These are phyloP conservation scores for Esperia sulphurella DNA, from an alignment of 2,888 invertebrate species.

Conservation along the genomic window DNA sequence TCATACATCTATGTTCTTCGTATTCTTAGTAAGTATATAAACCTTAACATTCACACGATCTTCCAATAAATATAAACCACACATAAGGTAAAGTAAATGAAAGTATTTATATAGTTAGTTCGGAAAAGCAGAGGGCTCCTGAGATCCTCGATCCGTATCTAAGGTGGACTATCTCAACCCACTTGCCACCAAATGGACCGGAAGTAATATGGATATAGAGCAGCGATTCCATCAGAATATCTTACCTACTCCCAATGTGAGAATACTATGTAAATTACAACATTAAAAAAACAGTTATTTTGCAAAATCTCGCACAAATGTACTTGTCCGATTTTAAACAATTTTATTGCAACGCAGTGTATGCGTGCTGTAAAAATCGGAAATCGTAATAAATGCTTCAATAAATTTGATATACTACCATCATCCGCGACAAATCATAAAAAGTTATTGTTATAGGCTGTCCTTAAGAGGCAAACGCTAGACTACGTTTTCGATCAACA, in stretches of 20 bases:
- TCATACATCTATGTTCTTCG: no score
- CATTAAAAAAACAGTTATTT: not conserved
- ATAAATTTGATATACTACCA: slow-evolving; percentile 11
- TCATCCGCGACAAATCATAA: slow-evolving; percentile 9
- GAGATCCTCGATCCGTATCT: slow-evolving; percentile 57
- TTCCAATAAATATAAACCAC: slow-evolving; percentile 4
- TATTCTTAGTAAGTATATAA: no score
- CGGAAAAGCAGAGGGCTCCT: slow-evolving; percentile 36
- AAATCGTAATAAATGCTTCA: slow-evolving; percentile 12
- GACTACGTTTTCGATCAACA: slow-evolving; percentile 3
- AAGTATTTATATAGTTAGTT: slow-evolving; percentile 43
- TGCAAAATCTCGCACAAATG: slow-evolving; percentile 8
- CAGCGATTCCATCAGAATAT: slow-evolving; percentile 55
- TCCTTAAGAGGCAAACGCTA: slow-evolving; percentile 9
- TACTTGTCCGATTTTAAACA: slow-evolving; percentile 14
- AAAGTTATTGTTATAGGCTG: slow-evolving; percentile 9
- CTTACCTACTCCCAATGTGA: slow-evolving; percentile 39
- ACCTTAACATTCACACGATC: no score
- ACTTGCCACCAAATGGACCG: slow-evolving; percentile 70
- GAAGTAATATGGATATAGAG: slow-evolving; percentile 67
- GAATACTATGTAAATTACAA: slow-evolving; percentile 34
- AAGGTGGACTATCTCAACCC: slow-evolving; percentile 71
- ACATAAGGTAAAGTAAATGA: slow-evolving; percentile 51
- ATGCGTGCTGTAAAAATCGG: slow-evolving; percentile 8
- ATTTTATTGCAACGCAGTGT: slow-evolving; percentile 12